Base-by-base conservation (phyloP, 2,888 invertebrate genomes). In the Sympetrum striolatum region DNA sequence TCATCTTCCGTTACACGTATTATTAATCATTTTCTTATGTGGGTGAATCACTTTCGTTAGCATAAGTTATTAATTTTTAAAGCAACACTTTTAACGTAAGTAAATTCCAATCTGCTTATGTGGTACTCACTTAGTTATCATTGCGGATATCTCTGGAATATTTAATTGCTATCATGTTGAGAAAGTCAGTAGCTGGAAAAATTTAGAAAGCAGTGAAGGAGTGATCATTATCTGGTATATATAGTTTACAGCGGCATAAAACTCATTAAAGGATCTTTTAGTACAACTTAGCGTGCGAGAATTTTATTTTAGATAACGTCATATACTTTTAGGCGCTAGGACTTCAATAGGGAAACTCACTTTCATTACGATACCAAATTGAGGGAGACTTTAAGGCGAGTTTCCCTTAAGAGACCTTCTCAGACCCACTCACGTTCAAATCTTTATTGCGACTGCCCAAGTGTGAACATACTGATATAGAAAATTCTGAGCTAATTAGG, bases 281-380 rank as follows among this genome's bases (percentile, higher is more conserved):
- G 31, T 31, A 25, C 73, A 31, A 31, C 25, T 10, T 22, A 37
- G 15, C 37, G 6, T 18, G 14, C 31, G 31, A 18, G 12, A 12
- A 12, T 2, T 80, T 39, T 22, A 37, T 39, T 12, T 39, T 1
- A 39, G n/a, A 48, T 53, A 25, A 2, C 18, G 80, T 35, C 6
- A 8, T 15, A 82, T 31, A 86, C 64, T 64, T 37, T 60, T 60
- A 60, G 31, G 58, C 4, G 60, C 39, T 35, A 37, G n/a, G 86
- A 58, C 37, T 60, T 37, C 18, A n/a, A 15, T 25, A 53, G 60
- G 39, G 60, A 73, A 73, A 60, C 86, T 86, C 60, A 86, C 86
- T 86, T 86, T 86, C 86, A 64, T 86, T 86, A 64, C 35, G 60
- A 37, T 60, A 35, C 86, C 64, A 39, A 86, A 86, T 64, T 86